Base-by-base conservation (phyloP, 2,113 vertebrate genomes). In the Rhegmatorhina hoffmannsi region DNA sequence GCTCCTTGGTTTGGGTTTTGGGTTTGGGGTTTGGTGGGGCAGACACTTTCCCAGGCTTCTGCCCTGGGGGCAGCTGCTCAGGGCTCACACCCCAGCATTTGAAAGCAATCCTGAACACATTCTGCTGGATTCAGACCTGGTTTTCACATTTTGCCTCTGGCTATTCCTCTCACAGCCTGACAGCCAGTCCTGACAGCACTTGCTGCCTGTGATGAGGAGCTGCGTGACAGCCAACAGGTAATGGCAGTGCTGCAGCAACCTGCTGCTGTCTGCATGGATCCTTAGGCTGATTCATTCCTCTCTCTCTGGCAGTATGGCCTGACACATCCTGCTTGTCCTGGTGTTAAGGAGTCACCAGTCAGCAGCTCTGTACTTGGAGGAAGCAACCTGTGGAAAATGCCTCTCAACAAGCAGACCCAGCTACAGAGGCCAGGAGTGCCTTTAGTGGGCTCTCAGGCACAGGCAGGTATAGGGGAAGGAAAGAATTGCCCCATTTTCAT, bases 381-480 rank as follows among this genome's bases (percentile, higher is more conserved):
- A 76, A 62, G 26, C 29, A 58, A 46, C 53, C 13, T 24, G 13
- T 13, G 29, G n/a, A 38, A 74, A 62, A 70, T 15, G 10, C 31
- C 21, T 63, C 34, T 73, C 0, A 34, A 31, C 0, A 1, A 50
- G 23, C 17, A 38, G 15, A 14, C 46, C 23, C 3, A 11, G 26
- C 53, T 68, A 10, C 64, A 64, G 64, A 74, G 74, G 17, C 44
- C 59, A 55, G 5, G 14, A 2, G 7, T 50, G 38, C n/a, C 2
- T 73, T 50, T 3, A 2, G 28, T 38, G 55, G 16, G 11, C 25
- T 66, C 6, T 47, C 25, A 7, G 62, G 33, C 55, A 59, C 18
- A 46, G 74, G 34, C 17, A 59, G 25, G 10, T 6, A 1, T 3
- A 77, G 23, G 24, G 21, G 17, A 74, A n/a, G 53, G 36, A 33